phyloP scores from a whole-genome alignment of 2,797 vertebrate genomes.

The Bradypodion pumilum region DNA sequence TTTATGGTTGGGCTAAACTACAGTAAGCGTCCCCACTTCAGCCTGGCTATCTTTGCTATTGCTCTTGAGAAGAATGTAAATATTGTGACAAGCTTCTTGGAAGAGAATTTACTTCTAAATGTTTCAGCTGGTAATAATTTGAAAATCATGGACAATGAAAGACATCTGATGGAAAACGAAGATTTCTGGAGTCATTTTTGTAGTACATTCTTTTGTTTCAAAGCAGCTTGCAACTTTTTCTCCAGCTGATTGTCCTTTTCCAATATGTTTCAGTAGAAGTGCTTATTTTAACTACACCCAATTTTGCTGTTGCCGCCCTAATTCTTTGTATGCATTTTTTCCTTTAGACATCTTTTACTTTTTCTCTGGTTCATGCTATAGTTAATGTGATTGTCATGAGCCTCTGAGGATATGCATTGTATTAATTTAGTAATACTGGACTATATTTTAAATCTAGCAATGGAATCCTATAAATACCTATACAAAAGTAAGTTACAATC shows the following conservation, averaged over 20 bases:
- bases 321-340: neutral
- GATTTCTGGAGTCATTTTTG: constrained; percentile 42
- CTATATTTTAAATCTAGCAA: neutral
- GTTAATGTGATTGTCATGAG: neutral
- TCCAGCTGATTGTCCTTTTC: constrained; percentile 3
- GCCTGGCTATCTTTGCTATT: constrained; percentile 56
- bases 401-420: neutral
- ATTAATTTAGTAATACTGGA: neutral
- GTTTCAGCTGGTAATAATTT: constrained; percentile 52
- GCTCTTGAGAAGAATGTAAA: constrained; percentile 54
- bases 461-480: neutral
- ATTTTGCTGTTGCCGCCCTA: neutral
- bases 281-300: constrained; percentile 1
- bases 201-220: constrained; percentile 30
- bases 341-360: neutral
- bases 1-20: constrained; percentile 12
- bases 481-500: neutral
- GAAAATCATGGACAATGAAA: constrained; percentile 52
- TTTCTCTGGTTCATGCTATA: constrained; percentile 3
- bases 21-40: constrained; percentile 38
- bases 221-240: neutral
- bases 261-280: constrained; percentile 8
- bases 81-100: constrained; percentile 54
- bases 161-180: constrained; percentile 33
- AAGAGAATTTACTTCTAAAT: constrained; percentile 51